These are phyloP conservation scores for Falcaria lacertinaria DNA, from an alignment of 2,888 invertebrate genomes.

Conservation along the genomic window DNA sequence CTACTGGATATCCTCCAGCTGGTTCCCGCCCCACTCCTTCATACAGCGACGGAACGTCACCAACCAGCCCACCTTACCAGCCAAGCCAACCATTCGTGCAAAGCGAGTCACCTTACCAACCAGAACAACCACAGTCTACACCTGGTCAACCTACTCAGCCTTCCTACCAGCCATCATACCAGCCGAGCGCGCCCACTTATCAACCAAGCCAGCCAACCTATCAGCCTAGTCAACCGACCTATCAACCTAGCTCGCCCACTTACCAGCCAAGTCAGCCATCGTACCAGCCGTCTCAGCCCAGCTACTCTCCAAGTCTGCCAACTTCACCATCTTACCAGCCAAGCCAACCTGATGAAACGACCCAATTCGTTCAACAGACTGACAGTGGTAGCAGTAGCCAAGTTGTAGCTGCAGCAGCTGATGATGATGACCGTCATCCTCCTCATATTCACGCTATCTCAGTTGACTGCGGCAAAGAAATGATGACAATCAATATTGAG, in stretches of 20 bases:
- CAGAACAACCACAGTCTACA: constrained; percentile 23
- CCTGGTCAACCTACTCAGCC: constrained; percentile 19
- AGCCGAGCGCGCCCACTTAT: constrained; percentile 13
- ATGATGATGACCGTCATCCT: constrained; percentile 84
- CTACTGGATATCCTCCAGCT: constrained; percentile 62
- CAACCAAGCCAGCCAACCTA: constrained; percentile 25
- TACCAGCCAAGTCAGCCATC: constrained; percentile 27
- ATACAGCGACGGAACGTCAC: constrained; percentile 57
- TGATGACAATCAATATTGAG: constrained; percentile 90
- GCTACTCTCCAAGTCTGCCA: constrained; percentile 27
- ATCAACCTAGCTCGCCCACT: constrained; percentile 27
- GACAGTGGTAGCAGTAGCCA: constrained; percentile 14
- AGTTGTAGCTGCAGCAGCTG: constrained; percentile 31
- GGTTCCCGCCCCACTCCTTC: constrained; percentile 63
- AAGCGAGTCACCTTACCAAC: too few species aligned
- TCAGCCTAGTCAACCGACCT: constrained; percentile 27
- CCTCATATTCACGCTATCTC: constrained; percentile 87
- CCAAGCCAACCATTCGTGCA: constrained; percentile 24
- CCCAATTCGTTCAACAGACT: constrained; percentile 17
- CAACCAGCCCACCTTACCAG: constrained; percentile 35
- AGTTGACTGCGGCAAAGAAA: constrained; percentile 88
- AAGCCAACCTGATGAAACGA: constrained; percentile 25
- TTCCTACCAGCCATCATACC: constrained; percentile 22
- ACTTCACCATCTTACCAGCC: constrained; percentile 26
- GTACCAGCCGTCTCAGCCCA: constrained; percentile 29